Conservation (phyloP, 1,140 invertebrate genomes). For the Drosophila subobscura region DNA sequence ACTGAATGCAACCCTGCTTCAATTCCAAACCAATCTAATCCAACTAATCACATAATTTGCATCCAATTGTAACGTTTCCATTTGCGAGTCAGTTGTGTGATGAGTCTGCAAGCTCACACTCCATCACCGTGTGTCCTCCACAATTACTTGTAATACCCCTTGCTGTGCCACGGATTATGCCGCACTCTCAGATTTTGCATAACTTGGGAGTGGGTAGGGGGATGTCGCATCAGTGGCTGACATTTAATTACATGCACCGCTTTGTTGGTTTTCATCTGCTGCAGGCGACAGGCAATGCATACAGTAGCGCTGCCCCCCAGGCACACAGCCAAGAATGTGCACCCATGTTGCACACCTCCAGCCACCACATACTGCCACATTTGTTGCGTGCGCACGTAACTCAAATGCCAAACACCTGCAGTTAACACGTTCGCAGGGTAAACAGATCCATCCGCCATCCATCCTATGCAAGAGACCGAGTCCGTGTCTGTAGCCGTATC, state of each 20-base stretch:
- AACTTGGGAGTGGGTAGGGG: constrained; percentile 28
- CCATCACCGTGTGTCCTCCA: too few relatives aligned
- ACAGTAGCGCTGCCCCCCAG: too few relatives aligned
- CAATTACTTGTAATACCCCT: constrained; percentile 19
- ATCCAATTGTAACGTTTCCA: too few relatives aligned
- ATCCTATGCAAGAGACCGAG: neutral
- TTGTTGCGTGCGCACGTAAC: constrained; percentile 77
- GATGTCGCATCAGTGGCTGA: constrained; percentile 45
- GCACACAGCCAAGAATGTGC: neutral
- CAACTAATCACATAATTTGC: too few relatives aligned
- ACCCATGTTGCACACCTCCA: too few relatives aligned
- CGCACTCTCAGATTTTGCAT: constrained; percentile 41
- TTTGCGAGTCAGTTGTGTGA: too few relatives aligned
- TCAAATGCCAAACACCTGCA: constrained; percentile 80
- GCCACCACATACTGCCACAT: constrained; percentile 28
- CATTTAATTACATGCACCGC: constrained; percentile 70
- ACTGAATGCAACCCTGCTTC: too few relatives aligned
- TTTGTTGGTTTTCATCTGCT: constrained; percentile 22
- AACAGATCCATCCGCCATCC: constrained; percentile 40
- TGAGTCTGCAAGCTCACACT: too few relatives aligned
- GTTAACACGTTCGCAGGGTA: constrained; percentile 71
- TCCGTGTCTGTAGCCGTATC: constrained; percentile 9
- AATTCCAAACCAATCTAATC: too few relatives aligned
- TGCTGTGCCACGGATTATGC: constrained; percentile 41
- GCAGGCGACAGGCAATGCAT: constrained; percentile 4